These are phyloP conservation scores for Daphoenositta chrysoptera DNA, from an alignment of 2,113 vertebrate genomes.

Conservation along the genomic window DNA sequence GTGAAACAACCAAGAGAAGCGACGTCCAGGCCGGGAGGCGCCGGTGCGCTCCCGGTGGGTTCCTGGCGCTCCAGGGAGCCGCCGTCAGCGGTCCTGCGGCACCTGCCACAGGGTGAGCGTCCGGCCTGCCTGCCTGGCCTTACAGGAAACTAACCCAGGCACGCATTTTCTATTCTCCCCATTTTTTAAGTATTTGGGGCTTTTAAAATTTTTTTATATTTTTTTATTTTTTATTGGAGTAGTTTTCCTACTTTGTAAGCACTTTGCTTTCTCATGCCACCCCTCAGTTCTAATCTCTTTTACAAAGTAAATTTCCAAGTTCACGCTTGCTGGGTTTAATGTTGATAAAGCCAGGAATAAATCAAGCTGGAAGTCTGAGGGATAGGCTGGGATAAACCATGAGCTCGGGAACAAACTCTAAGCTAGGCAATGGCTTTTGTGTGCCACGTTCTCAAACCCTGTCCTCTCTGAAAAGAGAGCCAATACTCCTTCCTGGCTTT, in stretches of 20 bases:
- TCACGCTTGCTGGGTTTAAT: not conserved
- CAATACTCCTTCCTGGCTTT: not conserved
- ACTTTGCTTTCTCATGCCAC: not conserved
- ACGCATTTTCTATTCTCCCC: rapidly evolving
- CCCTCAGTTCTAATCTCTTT: not conserved
- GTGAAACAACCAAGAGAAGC: not conserved
- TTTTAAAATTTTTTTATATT: too few relatives aligned
- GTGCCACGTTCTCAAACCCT: not conserved
- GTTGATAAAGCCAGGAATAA: not conserved
- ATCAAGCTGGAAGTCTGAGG: not conserved
- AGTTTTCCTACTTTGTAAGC: not conserved
- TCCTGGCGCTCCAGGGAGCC: not conserved
- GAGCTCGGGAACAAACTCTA: not conserved
- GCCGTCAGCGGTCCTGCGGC: not conserved
- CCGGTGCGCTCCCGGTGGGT: not conserved
- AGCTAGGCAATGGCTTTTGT: not conserved
- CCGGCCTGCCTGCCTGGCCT: not conserved
- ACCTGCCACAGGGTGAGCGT: rapidly evolving
- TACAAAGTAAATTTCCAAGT: not conserved
- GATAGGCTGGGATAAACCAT: not conserved
- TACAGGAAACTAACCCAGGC: not conserved
- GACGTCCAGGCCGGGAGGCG: not conserved
- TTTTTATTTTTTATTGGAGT: not conserved
- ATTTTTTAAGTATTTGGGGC: rapidly evolving
- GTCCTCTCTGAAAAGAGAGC: not conserved